phyloP scores from a whole-genome alignment of 2,888 invertebrate species.

The Sepiola atlantica region DNA sequence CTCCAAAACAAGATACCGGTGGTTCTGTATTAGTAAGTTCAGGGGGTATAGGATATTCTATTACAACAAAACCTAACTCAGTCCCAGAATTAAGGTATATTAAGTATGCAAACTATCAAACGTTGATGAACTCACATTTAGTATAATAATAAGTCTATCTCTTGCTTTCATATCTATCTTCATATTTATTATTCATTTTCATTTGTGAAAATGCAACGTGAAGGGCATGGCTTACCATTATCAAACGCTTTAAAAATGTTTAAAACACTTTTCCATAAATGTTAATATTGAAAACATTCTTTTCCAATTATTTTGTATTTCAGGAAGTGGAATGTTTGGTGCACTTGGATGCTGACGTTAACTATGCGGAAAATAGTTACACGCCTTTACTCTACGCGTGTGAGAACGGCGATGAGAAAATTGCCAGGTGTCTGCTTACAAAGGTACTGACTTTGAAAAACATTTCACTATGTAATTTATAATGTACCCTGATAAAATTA shows the following conservation, averaged over 20 bases:
- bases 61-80: too few relatives aligned
- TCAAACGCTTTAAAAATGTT: neutral
- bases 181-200: neutral
- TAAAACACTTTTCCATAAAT: neutral
- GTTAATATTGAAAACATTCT: neutral
- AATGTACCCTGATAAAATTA: too few relatives aligned
- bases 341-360: conserved; percentile 69
- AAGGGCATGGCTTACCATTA: neutral
- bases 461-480: too few relatives aligned
- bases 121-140: too few relatives aligned
- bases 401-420: conserved; percentile 58
- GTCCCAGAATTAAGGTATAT: too few relatives aligned
- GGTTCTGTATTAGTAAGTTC: too few relatives aligned
- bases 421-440: conserved; percentile 64
- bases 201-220: neutral
- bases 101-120: too few relatives aligned
- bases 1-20: too few relatives aligned
- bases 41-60: too few relatives aligned
- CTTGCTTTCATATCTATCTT: too few relatives aligned
- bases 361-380: conserved; percentile 59
- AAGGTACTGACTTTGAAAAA: conserved; percentile 50
- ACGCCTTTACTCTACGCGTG: conserved; percentile 68
- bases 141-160: too few relatives aligned
- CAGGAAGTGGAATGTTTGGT: conserved; percentile 70
- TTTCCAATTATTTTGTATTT: neutral